Base-by-base conservation (phyloP, 2,113 vertebrate genomes). In the Fregetta grallaria region DNA sequence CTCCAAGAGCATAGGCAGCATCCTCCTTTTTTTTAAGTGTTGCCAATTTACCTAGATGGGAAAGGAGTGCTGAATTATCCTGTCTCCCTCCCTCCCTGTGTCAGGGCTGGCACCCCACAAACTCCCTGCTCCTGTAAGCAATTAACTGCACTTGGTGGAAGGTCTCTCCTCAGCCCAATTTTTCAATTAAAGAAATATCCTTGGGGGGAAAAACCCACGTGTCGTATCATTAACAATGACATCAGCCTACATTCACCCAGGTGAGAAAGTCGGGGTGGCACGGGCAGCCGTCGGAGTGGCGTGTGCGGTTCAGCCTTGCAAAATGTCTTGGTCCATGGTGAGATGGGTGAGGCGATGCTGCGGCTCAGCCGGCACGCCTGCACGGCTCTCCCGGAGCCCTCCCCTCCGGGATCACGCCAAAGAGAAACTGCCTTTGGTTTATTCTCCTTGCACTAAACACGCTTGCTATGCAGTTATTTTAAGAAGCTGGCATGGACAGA, bases 231-330 rank as follows among this genome's bases (percentile, higher is more conserved):
- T 53, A 56, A 30, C 3, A 11, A 25, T 44, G 58, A 55, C 29
- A 49, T 53, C 53, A 82, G 53, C 66, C 77, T 73, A 14, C 11
- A 11, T 15, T 72, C 8, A 3, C 30, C n/a, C 29, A 50, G 58
- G 80, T 76, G 75, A 67, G 58, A 61, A 86, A 45, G 53, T 10
- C 10, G 4, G 17, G 13, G 70, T 49, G 44, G 27, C 67, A 19
- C 1, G 0, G 44, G 18, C 53, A 83, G 53, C 59, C 11, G 1
- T 9, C 1, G 3, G 62, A 62, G 30, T 3, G 2, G 36, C 0
- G 0, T 11, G 23, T 4, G 13, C 2, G 1, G 16, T 29, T 90
- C 70, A 68, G 45, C 85, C 45, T 52, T 49, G 58, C 27, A 42
- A 74, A 88, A 78, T 3, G 0, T 10, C 36, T n/a, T 32, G 47